These are phyloP conservation scores for Oxyteleia sp. DNA, from an alignment of 2,888 invertebrate genomes.

Conservation along the genomic window DNA sequence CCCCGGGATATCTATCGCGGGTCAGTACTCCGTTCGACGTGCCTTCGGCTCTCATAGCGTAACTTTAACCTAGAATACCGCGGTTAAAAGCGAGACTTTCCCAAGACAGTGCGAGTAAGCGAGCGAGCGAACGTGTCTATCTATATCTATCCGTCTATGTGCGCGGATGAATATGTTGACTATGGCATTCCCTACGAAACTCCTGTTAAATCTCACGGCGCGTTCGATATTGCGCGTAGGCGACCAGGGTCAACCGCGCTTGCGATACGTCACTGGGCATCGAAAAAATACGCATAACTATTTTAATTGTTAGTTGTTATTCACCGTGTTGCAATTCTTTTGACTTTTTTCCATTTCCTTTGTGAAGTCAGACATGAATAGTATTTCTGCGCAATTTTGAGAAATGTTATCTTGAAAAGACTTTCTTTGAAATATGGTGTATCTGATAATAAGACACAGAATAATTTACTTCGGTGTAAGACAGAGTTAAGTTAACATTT, in stretches of 20 bases:
- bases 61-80: slow-evolving; percentile 73
- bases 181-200: slow-evolving; percentile 53
- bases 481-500: too few species aligned
- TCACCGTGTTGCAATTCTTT: slow-evolving; percentile 32
- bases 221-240: slow-evolving; percentile 73
- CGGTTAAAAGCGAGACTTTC: slow-evolving; percentile 71
- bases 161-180: slow-evolving; percentile 65
- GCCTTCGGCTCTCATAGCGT: slow-evolving; percentile 52
- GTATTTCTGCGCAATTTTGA: too few species aligned
- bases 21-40: slow-evolving; percentile 63
- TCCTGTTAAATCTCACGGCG: slow-evolving; percentile 61
- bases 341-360: too few species aligned
- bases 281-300: slow-evolving; percentile 44
- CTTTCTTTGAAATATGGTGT: too few species aligned
- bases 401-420: too few species aligned
- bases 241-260: slow-evolving; percentile 73
- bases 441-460: too few species aligned
- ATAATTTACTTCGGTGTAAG: too few species aligned
- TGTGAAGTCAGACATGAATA: too few species aligned
- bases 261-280: slow-evolving; percentile 10
- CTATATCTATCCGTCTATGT: slow-evolving; percentile 37
- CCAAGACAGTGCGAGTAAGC: slow-evolving; percentile 36
- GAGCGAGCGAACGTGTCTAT: slow-evolving; percentile 46
- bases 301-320: slow-evolving; percentile 62
- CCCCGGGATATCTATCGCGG: slow-evolving; percentile 42